A percentile compares a stretch with the other conserved stretches of the same genome.
Evolutionary conservation across 2,113 vertebrate species (phyloP).

Genomic region (Atherinomorus stipes): DNA sequence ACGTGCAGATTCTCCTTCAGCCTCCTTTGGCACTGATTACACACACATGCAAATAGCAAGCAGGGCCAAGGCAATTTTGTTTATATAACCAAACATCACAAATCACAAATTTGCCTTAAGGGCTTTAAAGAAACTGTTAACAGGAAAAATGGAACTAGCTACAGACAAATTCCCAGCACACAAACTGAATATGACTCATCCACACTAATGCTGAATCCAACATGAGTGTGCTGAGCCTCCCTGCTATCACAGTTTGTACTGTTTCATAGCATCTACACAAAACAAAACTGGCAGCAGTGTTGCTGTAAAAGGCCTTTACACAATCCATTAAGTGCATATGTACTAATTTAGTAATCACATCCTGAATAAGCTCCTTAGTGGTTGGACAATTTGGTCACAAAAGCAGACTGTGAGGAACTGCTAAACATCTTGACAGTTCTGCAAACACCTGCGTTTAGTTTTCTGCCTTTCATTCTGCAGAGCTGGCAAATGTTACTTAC

Average conservation of each 20-base stretch:
- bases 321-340: background rate
- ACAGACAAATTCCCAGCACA: constrained; percentile 22
- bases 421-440: background rate
- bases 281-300: background rate
- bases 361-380: background rate
- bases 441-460: background rate
- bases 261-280: background rate
- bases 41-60: constrained; percentile 34
- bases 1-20: constrained; percentile 42
- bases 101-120: constrained; percentile 27
- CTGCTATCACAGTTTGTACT: background rate
- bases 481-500: background rate
- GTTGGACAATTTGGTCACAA: background rate
- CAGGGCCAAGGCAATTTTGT: constrained; percentile 13
- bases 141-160: background rate
- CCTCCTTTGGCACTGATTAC: constrained; percentile 25
- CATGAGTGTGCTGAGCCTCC: background rate
- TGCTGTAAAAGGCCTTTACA: constrained; percentile 1
- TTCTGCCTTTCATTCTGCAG: background rate
- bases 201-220: background rate
- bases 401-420: background rate
- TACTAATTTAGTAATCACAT: background rate
- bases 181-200: background rate
- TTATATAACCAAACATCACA: constrained; percentile 21
- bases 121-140: background rate